Conservation (phyloP, 2,888 invertebrate species). For the Orthosia incerta region DNA sequence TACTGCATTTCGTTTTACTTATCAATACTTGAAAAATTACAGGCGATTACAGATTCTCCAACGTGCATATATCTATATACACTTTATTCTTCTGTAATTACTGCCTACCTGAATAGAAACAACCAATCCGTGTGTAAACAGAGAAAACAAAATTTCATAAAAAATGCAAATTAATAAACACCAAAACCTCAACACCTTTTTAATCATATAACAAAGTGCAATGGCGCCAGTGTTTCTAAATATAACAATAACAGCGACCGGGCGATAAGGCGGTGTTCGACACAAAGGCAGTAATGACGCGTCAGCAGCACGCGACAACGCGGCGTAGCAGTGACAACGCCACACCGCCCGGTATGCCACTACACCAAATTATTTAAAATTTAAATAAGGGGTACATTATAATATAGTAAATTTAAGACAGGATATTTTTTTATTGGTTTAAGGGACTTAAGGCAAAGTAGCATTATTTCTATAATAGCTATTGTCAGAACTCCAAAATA, state of each 20-base stretch:
- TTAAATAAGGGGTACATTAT: slow-evolving; percentile 14
- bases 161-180: slow-evolving; percentile 15
- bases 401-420: neutral
- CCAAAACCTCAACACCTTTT: slow-evolving; percentile 24
- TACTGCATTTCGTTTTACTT: neutral
- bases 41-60: neutral
- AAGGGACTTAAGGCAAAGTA: too few species aligned
- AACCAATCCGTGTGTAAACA: too few species aligned
- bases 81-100: too few species aligned
- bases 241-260: slow-evolving; percentile 37
- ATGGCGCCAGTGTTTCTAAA: slow-evolving; percentile 47
- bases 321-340: slow-evolving; percentile 40
- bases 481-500: too few species aligned
- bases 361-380: slow-evolving; percentile 13
- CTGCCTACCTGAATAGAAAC: too few species aligned
- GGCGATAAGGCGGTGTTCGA: slow-evolving; percentile 39
- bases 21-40: neutral
- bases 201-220: slow-evolving; percentile 48
- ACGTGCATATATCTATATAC: neutral
- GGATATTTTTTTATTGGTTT: neutral
- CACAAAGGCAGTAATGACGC: slow-evolving; percentile 66
- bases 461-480: too few species aligned
- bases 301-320: slow-evolving; percentile 57
- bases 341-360: slow-evolving; percentile 17
- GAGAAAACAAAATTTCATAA: neutral